A percentile compares a stretch with the other conserved stretches of the same genome.
Conservation (phyloP, 2,888 invertebrate genomes). For the Auanema freiburgensis region DNA sequence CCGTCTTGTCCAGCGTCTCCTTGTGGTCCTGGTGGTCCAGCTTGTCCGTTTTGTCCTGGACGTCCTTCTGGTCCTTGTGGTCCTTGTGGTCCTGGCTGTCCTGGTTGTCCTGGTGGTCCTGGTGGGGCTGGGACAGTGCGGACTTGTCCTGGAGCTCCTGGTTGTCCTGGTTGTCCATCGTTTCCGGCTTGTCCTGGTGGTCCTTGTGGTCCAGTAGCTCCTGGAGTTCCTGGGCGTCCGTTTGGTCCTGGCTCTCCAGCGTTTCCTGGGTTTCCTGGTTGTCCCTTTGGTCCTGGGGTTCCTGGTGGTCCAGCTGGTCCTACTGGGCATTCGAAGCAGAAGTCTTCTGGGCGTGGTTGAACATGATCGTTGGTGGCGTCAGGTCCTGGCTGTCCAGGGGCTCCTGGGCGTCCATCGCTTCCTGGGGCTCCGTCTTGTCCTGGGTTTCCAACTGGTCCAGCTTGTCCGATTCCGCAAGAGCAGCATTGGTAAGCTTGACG, state of each 20-base stretch:
- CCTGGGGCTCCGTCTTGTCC: constrained; percentile 40
- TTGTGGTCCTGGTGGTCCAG: constrained; percentile 48
- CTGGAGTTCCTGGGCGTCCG: constrained; percentile 51
- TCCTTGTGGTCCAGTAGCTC: constrained; percentile 55
- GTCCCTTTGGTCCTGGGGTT: constrained; percentile 52
- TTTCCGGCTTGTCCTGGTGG: constrained; percentile 49
- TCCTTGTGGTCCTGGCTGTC: constrained; percentile 49
- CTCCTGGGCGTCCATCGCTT: constrained; percentile 43
- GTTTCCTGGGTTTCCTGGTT: constrained; percentile 30
- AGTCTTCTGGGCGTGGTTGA: constrained; percentile 41
- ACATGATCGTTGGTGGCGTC: constrained; percentile 45
- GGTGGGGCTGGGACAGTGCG: constrained; percentile 48
- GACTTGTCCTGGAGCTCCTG: constrained; percentile 50
- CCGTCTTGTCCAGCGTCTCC: constrained; percentile 50
- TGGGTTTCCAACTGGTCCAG: constrained; percentile 34
- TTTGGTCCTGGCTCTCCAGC: constrained; percentile 49
- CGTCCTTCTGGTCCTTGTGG: constrained; percentile 48
- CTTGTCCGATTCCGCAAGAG: constrained; percentile 46
- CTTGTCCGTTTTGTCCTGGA: constrained; percentile 41
- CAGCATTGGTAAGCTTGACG: constrained; percentile 48
- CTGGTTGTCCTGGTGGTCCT: constrained; percentile 51
- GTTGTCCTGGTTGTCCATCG: constrained; percentile 52
- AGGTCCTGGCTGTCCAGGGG: constrained; percentile 47
- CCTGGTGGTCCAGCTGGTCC: constrained; percentile 54
- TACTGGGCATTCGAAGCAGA: constrained; percentile 49